These are phyloP conservation scores for Ophion obscuratus DNA, from an alignment of 2,888 invertebrate genomes.

Conservation along the genomic window DNA sequence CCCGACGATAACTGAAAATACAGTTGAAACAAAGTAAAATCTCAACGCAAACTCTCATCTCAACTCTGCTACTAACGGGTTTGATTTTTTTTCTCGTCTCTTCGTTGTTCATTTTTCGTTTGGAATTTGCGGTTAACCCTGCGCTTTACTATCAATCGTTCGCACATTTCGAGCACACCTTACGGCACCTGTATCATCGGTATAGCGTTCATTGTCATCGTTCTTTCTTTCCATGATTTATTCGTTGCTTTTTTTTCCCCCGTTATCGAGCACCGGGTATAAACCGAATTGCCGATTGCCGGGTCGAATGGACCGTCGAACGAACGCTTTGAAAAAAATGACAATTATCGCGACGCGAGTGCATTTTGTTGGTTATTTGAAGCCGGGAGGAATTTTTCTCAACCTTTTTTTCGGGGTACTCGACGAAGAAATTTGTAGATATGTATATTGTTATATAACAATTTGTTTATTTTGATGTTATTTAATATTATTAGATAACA, in stretches of 20 bases:
- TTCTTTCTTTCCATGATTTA: conserved; percentile 17
- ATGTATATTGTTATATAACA: too few species aligned
- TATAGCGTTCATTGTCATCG: conserved; percentile 50
- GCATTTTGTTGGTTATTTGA: neutral
- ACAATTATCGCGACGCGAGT: neutral
- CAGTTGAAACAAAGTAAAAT: neutral
- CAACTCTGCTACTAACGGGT: neutral
- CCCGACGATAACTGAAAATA: too few species aligned
- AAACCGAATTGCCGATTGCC: neutral
- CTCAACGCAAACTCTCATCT: neutral
- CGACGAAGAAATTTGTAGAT: too few species aligned
- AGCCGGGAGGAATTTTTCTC: too few species aligned
- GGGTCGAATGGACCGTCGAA: conserved; percentile 1
- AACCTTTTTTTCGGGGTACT: too few species aligned
- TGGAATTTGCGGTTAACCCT: conserved; percentile 34
- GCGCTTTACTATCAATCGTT: conserved; percentile 47
- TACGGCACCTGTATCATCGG: conserved; percentile 63
- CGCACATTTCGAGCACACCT: conserved; percentile 53
- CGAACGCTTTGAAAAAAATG: neutral
- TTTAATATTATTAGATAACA: too few species aligned
- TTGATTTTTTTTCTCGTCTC: conserved; percentile 3
- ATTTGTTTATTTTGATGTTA: too few species aligned
- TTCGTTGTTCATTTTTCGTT: neutral
- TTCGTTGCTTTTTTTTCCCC: conserved; percentile 23
- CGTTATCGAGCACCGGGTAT: conserved; percentile 11